These are phyloP conservation scores for Henricia sp. DNA, from an alignment of 53 echinoderm and acorn worm species.

Conservation along the genomic window DNA sequence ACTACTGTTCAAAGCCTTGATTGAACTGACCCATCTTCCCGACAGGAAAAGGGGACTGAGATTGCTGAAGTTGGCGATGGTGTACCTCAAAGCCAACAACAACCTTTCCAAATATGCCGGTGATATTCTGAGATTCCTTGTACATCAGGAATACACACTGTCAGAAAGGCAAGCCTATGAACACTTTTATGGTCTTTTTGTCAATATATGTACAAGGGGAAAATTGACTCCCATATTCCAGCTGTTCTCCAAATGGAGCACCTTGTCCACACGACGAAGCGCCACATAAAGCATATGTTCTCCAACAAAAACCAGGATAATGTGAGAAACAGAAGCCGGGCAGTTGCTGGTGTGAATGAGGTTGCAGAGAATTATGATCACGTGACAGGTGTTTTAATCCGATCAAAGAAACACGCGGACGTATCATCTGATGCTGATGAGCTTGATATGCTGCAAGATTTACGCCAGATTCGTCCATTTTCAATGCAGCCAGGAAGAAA, in stretches of 20 bases:
- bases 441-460: background rate
- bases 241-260: conserved; percentile 2
- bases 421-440: conserved; percentile 1
- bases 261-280: background rate
- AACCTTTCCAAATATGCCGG: conserved; percentile 9
- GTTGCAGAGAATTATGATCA: conserved; percentile 18
- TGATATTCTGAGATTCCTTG: conserved; percentile 17
- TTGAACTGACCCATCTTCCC: background rate
- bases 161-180: conserved; percentile 10
- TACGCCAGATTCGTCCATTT: conserved; percentile 1
- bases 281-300: conserved; percentile 23
- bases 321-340: background rate
- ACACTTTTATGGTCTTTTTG: conserved; percentile 22
- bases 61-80: conserved; percentile 7
- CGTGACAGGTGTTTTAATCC: background rate
- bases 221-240: conserved; percentile 1
- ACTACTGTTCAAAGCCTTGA: conserved; percentile 1
- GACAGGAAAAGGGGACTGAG: conserved; percentile 6
- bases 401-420: background rate
- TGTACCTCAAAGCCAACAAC: background rate
- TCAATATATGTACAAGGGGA: conserved; percentile 33
- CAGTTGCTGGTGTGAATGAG: conserved; percentile 10
- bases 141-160: conserved; percentile 5
- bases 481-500: background rate
- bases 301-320: conserved; percentile 18